Base-by-base conservation (phyloP, 2,888 invertebrate species). In the Conus canariensis region DNA sequence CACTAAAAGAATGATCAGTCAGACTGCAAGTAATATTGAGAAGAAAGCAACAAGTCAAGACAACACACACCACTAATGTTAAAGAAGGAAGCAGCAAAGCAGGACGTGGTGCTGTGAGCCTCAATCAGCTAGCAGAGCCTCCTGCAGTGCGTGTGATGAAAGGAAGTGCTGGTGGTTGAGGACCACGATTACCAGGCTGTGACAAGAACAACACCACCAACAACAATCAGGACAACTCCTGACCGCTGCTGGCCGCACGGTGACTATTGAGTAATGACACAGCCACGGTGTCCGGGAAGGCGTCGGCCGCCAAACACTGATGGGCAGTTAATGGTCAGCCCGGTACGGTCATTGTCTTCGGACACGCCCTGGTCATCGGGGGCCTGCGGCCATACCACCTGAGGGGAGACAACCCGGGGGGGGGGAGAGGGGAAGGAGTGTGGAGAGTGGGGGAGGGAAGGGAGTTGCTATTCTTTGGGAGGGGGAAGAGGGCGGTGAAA, bases 341-440 rank as follows among this genome's bases (percentile, higher is more conserved):
- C 59, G 25, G 4, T 60, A 60, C 25, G 60, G 59, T 60, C 60
- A 64, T 64, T 86, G 86, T 86, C 86, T 59, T 1, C 59, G 30
- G 86, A 64, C 86, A 86, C 86, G 86, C 86, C 86, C 86, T 86
- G 30, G 19, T 60, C 64, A 86, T 64, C 67, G 45, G 22, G 22
- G 30, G 25, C 14, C 25, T 60, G 59, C 60, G 25, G 59, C 59
- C 16, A 9, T 58, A 67, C n/a, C 67, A 86, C 64, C 86, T 86
- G 86, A 64, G 30, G 86, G 16, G 67, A n/a, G 67, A 19, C 30
- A 5, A n/a, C 86, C 25, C 60, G 22, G 25, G 25, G 86, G 67
- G 7, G 0, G 60, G 12, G 25, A 60, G 8, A 14, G 82, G 82
- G 45, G 58, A 56, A n/a, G 77, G 77, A 30, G 30, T 25, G 45